These are phyloP conservation scores for Sylvia atricapilla DNA, from an alignment of 2,113 vertebrate species.

Conservation along the genomic window DNA sequence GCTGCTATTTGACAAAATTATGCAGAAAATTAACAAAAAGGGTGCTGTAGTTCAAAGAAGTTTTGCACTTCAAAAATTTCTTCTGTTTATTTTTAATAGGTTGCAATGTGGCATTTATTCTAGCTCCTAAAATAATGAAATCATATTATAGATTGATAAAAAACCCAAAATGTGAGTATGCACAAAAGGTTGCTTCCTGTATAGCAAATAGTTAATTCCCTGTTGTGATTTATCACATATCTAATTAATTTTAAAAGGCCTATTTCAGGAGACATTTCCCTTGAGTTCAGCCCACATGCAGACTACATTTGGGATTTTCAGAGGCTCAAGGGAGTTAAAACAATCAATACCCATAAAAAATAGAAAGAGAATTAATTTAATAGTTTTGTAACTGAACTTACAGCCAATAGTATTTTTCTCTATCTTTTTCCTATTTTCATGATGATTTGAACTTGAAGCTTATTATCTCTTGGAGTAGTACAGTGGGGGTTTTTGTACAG, in stretches of 20 bases:
- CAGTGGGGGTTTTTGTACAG: not conserved
- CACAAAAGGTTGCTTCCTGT: not conserved
- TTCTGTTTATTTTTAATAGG: not conserved
- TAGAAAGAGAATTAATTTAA: not conserved
- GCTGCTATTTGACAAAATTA: not conserved
- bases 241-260: not conserved
- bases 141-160: not conserved
- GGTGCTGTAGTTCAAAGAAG: not conserved
- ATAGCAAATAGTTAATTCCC: not conserved
- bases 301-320: not conserved
- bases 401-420: not conserved
- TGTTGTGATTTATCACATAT: not conserved
- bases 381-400: not conserved
- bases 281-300: not conserved
- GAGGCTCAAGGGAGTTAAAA: not conserved
- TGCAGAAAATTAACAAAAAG: not conserved
- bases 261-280: not conserved
- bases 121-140: not conserved
- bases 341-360: not conserved
- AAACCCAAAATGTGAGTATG: rapidly evolving
- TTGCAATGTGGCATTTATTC: not conserved
- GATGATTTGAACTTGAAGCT: not conserved
- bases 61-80: not conserved
- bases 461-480: not conserved
- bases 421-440: not conserved